Conservation (phyloP, 2,797 vertebrate genomes). For the Limnodromus scolopaceus region DNA sequence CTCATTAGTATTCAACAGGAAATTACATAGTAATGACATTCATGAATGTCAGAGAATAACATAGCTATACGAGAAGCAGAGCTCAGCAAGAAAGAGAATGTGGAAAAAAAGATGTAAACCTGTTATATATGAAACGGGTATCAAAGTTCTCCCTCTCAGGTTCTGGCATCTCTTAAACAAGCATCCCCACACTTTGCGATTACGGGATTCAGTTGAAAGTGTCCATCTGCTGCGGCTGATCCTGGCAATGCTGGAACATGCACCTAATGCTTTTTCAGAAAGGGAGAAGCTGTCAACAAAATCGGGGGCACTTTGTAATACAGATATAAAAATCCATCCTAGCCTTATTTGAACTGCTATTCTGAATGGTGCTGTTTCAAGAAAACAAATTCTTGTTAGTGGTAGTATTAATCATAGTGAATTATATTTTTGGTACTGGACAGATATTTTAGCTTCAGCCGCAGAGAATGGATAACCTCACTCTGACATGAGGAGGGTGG, state of each 20-base stretch:
- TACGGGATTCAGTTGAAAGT: background rate
- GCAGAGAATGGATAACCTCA: constrained; percentile 20
- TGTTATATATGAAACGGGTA: background rate
- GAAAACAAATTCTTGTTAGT: constrained; percentile 20
- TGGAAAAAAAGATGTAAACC: background rate
- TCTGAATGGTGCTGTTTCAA: background rate
- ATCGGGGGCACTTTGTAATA: background rate
- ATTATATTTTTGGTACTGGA: background rate
- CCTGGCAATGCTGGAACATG: background rate
- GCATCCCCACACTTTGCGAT: background rate
- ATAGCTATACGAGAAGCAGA: background rate
- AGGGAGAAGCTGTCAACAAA: background rate
- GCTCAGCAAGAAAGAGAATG: background rate
- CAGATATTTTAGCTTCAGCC: background rate
- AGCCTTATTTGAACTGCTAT: background rate
- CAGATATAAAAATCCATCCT: background rate
- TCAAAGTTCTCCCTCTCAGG: background rate
- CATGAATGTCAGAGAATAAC: background rate
- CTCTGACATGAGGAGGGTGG: background rate
- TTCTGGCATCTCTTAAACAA: background rate
- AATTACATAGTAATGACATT: background rate
- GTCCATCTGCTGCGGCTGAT: background rate
- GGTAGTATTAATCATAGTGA: constrained; percentile 11
- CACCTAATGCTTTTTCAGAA: background rate
- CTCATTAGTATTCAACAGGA: background rate